Evolutionary conservation across 2,797 vertebrate genomes (phyloP).

Genomic region (Chloroceryle inda): DNA sequence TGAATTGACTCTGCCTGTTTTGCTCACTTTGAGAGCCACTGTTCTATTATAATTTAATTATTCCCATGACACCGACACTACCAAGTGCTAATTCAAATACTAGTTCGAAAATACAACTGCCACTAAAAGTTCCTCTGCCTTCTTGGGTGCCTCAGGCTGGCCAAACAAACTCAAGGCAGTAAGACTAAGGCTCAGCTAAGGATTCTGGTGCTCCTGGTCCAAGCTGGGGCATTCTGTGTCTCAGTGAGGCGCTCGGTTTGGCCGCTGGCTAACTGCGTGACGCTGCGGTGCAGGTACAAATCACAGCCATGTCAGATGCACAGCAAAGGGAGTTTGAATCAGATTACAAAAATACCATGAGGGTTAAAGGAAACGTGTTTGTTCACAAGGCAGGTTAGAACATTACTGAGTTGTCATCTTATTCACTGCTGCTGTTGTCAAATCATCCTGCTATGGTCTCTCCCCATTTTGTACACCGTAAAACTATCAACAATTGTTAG

Average conservation of each 20-base stretch:
- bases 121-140: not conserved
- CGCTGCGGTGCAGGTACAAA: not conserved
- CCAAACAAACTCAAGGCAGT: not conserved
- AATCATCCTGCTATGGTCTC: constrained; percentile 1
- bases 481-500: not conserved
- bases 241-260: fast-evolving
- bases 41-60: not conserved
- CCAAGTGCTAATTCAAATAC: not conserved
- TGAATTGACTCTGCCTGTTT: not conserved
- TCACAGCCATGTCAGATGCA: not conserved
- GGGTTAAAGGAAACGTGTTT: not conserved
- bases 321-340: not conserved
- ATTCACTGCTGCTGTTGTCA: constrained; percentile 1
- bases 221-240: not conserved
- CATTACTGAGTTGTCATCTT: not conserved
- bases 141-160: not conserved
- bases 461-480: not conserved
- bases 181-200: not conserved
- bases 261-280: not conserved
- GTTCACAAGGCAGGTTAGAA: not conserved
- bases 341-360: not conserved
- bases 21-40: not conserved
- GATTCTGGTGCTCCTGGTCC: not conserved
- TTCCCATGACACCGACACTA: not conserved
- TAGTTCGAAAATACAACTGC: not conserved